These are phyloP conservation scores for Kryptolebias marmoratus DNA, from an alignment of 2,113 vertebrate species.

Conservation along the genomic window DNA sequence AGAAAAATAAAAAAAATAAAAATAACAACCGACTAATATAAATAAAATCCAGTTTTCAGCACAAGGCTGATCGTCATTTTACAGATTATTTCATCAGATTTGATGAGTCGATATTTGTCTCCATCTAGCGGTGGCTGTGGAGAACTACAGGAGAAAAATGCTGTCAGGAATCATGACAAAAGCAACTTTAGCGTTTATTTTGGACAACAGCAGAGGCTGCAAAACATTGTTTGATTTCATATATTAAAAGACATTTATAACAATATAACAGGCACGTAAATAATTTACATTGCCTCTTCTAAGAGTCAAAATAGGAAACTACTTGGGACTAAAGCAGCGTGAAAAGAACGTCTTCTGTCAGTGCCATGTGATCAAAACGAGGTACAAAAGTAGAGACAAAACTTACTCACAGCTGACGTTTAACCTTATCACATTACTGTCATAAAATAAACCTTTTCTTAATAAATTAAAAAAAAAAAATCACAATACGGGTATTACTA, in stretches of 20 bases:
- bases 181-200: conserved; percentile 65
- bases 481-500: conserved; percentile 82
- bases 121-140: conserved; percentile 59
- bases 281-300: conserved; percentile 42
- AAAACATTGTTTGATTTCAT: conserved; percentile 46
- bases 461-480: conserved; percentile 60
- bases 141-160: not conserved
- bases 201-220: conserved; percentile 41
- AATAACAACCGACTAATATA: not conserved
- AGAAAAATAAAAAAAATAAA: too few species aligned
- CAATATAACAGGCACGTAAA: conserved; percentile 41
- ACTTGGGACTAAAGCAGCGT: conserved; percentile 43
- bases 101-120: conserved; percentile 20
- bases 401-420: conserved; percentile 28
- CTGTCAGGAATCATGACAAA: not conserved
- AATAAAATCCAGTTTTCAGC: not conserved
- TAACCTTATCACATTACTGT: conserved; percentile 40
- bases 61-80: not conserved
- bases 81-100: not conserved
- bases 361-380: conserved; percentile 64
- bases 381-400: conserved; percentile 69
- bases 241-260: conserved; percentile 47
- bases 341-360: conserved; percentile 57
- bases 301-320: conserved; percentile 31
- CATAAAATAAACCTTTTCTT: conserved; percentile 45